These are phyloP conservation scores for Halesus radiatus DNA, from an alignment of 1,140 invertebrate species.

Conservation along the genomic window DNA sequence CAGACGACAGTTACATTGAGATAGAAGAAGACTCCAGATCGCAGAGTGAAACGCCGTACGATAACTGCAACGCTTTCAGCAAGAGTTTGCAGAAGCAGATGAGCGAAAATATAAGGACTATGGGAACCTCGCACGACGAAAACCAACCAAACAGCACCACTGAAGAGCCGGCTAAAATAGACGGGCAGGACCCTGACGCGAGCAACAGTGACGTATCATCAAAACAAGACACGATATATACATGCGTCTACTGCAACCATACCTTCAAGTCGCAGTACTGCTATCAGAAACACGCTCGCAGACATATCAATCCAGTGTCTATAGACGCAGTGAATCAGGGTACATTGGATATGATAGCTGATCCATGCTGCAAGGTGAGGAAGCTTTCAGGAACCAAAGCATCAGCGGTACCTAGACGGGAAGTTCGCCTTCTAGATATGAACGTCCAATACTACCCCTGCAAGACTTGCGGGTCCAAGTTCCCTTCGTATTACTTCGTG, in stretches of 20 bases:
- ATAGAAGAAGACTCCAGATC: slow-evolving; percentile 52
- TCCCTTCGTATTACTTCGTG: slow-evolving; percentile 94
- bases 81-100: slow-evolving; percentile 66
- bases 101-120: slow-evolving; percentile 66
- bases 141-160: slow-evolving; percentile 48
- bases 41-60: slow-evolving; percentile 56
- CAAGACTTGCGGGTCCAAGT: slow-evolving; percentile 92
- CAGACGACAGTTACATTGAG: slow-evolving; percentile 59
- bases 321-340: slow-evolving; percentile 44
- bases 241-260: slow-evolving; percentile 83
- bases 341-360: background rate
- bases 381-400: slow-evolving; percentile 31
- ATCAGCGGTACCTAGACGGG: slow-evolving; percentile 61
- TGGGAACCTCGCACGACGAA: slow-evolving; percentile 53
- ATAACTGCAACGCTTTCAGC: slow-evolving; percentile 61
- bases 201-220: slow-evolving; percentile 38
- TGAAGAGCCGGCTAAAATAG: slow-evolving; percentile 34
- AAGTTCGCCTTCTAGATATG: slow-evolving; percentile 79
- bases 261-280: slow-evolving; percentile 87
- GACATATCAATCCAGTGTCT: slow-evolving; percentile 53
- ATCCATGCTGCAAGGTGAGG: slow-evolving; percentile 11
- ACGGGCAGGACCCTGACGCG: slow-evolving; percentile 8
- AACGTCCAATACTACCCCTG: slow-evolving; percentile 93
- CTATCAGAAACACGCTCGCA: slow-evolving; percentile 81
- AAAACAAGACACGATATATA: slow-evolving; percentile 69